Base-by-base conservation (phyloP, 2,113 vertebrate species). In the Megalops atlanticus region DNA sequence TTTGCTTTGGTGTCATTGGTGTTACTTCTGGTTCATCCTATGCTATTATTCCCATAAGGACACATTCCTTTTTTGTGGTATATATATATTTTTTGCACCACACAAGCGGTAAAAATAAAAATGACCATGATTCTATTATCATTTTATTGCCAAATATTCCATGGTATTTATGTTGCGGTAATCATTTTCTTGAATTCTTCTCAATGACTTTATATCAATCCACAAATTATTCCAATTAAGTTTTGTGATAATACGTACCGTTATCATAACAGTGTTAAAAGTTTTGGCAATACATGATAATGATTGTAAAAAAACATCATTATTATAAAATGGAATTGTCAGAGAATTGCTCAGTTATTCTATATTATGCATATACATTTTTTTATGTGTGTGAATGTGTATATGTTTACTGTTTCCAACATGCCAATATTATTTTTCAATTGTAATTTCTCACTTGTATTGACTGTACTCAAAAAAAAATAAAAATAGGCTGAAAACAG, bases 381-480 rank as follows among this genome's bases (percentile, higher is more conserved):
- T 90, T 85, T 85, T 84, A 89, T 90, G 82, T 86, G 84, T 91
- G 89, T 92, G 90, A 91, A 90, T 90, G 90, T 92, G 90, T 92
- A 83, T 83, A 83, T 91, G 88, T 91, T 85, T 87, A 86, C 86
- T 80, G 81, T 90, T 58, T 72, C 54, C 90, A 82, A 87, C 82
- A 81, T 85, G 84, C 80, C 83, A 82, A 79, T 80, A 82, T 85
- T 81, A 90, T 88, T 88, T 90, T 82, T 84, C 81, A 74, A 80
- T 38, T 87, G 85, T 33, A 24, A 73, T 81, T 83, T 77, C 75
- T 38, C 68, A 40, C 78, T 80, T 70, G 84, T 89, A 86, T 89
- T 77, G 87, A 87, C 90, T 93, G 91, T 91, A 92, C 89, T 84
- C 87, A 90, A 92, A n/a, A n/a, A n/a, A n/a, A n/a, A n/a, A n/a